Evolutionary conservation across 64 coral and sea anemone species (phyloP).

Genomic region (Pocillopora damicornis): DNA sequence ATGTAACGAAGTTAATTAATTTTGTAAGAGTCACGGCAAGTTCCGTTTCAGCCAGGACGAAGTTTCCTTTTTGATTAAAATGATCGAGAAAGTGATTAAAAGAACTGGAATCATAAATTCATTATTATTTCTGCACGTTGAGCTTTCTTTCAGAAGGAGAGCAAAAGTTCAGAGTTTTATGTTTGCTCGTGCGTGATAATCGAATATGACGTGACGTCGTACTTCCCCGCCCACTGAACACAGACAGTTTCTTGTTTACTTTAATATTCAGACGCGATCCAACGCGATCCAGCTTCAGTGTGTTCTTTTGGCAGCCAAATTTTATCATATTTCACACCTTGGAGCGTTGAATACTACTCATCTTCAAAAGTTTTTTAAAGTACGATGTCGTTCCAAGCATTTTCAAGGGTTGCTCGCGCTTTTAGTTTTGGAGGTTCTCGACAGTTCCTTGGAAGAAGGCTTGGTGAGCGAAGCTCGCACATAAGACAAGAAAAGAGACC

Average conservation of each 20-base stretch:
- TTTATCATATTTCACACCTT: background rate
- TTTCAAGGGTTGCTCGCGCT: slow-evolving; percentile 18
- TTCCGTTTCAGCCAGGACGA: too few species aligned
- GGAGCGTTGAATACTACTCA: background rate
- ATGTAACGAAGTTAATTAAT: too few species aligned
- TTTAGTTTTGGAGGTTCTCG: background rate
- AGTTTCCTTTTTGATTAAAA: too few species aligned
- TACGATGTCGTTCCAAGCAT: slow-evolving; percentile 21
- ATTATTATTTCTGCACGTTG: too few species aligned
- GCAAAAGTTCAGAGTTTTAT: too few species aligned
- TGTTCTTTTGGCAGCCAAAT: too few species aligned
- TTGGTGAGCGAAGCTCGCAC: slow-evolving; percentile 18
- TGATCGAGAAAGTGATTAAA: too few species aligned
- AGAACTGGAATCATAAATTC: too few species aligned
- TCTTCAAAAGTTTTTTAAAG: background rate
- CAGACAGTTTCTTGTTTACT: background rate
- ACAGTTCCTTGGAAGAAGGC: slow-evolving; percentile 14
- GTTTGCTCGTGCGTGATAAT: background rate
- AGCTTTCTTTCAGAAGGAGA: too few species aligned
- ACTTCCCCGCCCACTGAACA: background rate
- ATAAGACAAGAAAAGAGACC: slow-evolving; percentile 32
- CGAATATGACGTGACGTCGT: background rate
- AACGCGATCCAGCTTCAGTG: too few species aligned
- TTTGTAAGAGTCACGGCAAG: too few species aligned
- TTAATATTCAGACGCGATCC: too few species aligned